These are phyloP conservation scores for Nansenia antarctica DNA, from an alignment of 2,113 vertebrate genomes.

Conservation along the genomic window DNA sequence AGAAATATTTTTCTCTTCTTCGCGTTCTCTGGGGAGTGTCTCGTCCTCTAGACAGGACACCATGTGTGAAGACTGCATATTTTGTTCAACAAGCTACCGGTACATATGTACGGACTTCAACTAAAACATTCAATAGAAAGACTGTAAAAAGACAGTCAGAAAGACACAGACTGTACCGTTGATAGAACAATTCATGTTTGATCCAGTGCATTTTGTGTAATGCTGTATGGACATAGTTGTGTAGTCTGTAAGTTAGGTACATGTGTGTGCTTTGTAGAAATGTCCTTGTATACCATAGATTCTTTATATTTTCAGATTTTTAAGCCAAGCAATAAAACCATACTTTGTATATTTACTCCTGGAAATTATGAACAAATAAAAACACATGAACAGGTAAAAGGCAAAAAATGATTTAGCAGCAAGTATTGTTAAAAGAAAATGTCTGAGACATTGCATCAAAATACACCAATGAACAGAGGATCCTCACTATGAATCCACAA, in stretches of 20 bases:
- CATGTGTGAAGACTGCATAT: neutral
- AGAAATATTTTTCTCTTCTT: slow-evolving; percentile 42
- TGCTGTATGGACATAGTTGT: too few species aligned
- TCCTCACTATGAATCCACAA: neutral
- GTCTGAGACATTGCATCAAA: slow-evolving; percentile 18
- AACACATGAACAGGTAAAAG: slow-evolving; percentile 27
- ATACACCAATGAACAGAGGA: neutral
- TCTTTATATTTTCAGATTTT: neutral
- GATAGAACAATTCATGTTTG: neutral
- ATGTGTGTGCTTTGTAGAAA: neutral
- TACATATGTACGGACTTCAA: neutral
- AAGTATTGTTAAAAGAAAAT: slow-evolving; percentile 23
- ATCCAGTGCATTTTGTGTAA: too few species aligned
- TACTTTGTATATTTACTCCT: slow-evolving; percentile 5
- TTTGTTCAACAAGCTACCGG: neutral
- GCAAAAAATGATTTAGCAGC: slow-evolving; percentile 28
- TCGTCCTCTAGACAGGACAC: slow-evolving; percentile 36
- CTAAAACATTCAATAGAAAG: neutral
- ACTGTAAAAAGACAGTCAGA: too few species aligned
- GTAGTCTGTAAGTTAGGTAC: neutral
- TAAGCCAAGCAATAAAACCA: neutral
- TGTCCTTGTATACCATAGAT: neutral
- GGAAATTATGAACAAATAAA: slow-evolving; percentile 26
- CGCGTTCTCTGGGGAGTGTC: slow-evolving; percentile 42
- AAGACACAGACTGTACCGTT: too few species aligned